Percentiles rank a stretch among this genome's conserved stretches.
phyloP scores from a whole-genome alignment of 2,113 vertebrate genomes.

The Myotis brandtii region DNA sequence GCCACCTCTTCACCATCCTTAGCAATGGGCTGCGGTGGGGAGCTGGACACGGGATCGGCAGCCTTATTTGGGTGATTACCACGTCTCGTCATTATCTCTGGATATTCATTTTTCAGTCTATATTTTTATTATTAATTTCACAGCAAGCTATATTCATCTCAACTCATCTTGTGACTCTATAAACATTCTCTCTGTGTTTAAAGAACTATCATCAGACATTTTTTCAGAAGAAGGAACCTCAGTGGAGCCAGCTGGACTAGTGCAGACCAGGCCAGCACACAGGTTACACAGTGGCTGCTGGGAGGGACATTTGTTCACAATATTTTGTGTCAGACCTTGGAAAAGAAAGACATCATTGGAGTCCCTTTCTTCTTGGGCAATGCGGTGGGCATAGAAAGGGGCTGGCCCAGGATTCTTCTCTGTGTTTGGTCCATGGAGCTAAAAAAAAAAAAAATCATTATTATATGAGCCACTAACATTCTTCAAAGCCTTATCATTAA shows the following conservation, averaged over 20 bases:
- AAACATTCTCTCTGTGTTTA: neutral
- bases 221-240: neutral
- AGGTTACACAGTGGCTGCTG: too few relatives aligned
- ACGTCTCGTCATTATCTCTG: neutral
- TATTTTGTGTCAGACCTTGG: constrained; percentile 69
- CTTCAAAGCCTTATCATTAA: neutral
- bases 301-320: neutral
- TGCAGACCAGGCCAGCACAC: neutral
- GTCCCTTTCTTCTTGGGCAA: constrained; percentile 64
- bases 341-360: constrained; percentile 43
- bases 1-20: neutral
- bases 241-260: neutral
- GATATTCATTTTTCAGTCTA: neutral
- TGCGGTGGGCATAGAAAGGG: neutral
- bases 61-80: neutral
- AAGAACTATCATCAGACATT: neutral
- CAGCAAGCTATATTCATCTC: constrained; percentile 1
- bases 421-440: constrained; percentile 67
- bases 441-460: neutral
- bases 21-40: neutral
- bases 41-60: fast-evolving
- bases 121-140: neutral
- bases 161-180: neutral
- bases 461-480: neutral
- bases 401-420: neutral